Percentiles rank a stretch among this genome's conserved stretches.
phyloP scores from a whole-genome alignment of 2,888 invertebrate genomes.

The Lasius platythorax region DNA sequence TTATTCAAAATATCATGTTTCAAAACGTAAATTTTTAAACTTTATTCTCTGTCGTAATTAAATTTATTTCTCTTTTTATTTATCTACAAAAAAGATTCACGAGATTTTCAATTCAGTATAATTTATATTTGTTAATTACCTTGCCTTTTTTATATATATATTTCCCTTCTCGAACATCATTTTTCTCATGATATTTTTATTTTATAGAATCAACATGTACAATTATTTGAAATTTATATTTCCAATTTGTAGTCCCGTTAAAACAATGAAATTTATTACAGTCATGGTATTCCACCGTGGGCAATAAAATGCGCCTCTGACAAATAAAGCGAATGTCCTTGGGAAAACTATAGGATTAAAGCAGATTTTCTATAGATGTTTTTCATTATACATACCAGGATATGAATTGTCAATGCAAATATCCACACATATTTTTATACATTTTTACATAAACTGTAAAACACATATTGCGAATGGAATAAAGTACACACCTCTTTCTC shows the following conservation, averaged over 20 bases:
- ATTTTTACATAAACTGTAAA: background rate
- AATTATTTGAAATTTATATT: slow-evolving; percentile 38
- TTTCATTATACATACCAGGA: background rate
- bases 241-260: slow-evolving; percentile 4
- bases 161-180: background rate
- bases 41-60: background rate
- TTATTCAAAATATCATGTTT: background rate
- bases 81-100: background rate
- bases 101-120: background rate
- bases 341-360: slow-evolving; percentile 64
- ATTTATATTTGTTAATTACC: background rate
- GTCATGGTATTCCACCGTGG: slow-evolving; percentile 58
- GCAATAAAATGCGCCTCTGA: slow-evolving; percentile 69
- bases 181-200: slow-evolving; percentile 6
- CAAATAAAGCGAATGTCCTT: slow-evolving; percentile 68
- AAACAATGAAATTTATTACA: slow-evolving; percentile 48
- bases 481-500: background rate
- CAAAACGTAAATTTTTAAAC: background rate
- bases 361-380: slow-evolving; percentile 51
- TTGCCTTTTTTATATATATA: slow-evolving; percentile 4
- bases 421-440: background rate
- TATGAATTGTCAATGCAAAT: slow-evolving; percentile 3
- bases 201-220: background rate
- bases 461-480: background rate
- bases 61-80: background rate